A percentile compares a stretch with the other conserved stretches of the same genome.
These are phyloP conservation scores for Thryonomys swinderianus DNA, from an alignment of 2,113 vertebrate species.

Conservation along the genomic window DNA sequence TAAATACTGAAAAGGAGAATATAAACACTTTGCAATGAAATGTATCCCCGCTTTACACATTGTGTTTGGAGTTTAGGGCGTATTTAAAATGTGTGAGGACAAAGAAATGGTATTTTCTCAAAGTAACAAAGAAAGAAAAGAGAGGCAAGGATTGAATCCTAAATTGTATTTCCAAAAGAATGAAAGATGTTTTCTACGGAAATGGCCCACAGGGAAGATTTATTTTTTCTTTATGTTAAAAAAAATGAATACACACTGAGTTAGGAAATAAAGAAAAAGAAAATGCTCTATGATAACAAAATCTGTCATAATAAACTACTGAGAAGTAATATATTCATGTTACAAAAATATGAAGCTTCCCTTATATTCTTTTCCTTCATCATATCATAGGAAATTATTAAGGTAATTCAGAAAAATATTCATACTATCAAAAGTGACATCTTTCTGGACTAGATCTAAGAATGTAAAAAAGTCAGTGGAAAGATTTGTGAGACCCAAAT, in stretches of 20 bases:
- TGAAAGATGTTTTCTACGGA: not conserved
- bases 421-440: not conserved
- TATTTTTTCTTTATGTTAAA: not conserved
- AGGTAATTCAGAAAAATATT: not conserved
- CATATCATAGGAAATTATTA: not conserved
- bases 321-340: not conserved
- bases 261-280: not conserved
- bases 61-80: not conserved
- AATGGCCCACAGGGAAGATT: not conserved
- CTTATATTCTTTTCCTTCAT: not conserved
- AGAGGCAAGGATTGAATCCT: not conserved
- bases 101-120: not conserved
- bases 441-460: not conserved
- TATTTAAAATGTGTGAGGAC: not conserved
- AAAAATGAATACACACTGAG: not conserved
- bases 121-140: not conserved
- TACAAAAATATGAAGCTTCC: not conserved
- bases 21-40: not conserved
- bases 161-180: not conserved
- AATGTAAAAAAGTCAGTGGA: not conserved
- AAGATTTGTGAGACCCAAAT: not conserved
- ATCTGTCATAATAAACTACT: not conserved
- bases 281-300: not conserved
- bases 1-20: slow-evolving; percentile 51
- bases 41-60: not conserved